Conservation (phyloP, 2,113 vertebrate species). For the Aptenodytes patagonicus region DNA sequence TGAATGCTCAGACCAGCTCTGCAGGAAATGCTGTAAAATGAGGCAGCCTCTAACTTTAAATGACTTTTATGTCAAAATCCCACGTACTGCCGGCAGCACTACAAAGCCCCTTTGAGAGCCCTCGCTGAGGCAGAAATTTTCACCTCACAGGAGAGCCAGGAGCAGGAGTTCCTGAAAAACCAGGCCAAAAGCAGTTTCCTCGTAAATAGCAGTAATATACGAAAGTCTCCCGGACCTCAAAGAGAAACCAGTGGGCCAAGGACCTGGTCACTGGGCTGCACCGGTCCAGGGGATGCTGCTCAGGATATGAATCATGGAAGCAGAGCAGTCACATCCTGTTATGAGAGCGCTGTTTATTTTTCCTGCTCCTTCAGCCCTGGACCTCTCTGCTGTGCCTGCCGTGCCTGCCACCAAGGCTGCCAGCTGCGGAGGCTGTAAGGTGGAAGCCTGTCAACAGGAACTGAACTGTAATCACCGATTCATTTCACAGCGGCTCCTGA, state of each 20-base stretch:
- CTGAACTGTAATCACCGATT: not conserved
- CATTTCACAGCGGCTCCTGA: not conserved
- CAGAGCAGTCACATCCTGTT: slow-evolving; percentile 3
- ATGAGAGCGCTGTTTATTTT: not conserved
- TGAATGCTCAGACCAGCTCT: not conserved
- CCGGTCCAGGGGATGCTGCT: not conserved
- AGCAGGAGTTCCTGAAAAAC: not conserved
- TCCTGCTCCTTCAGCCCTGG: not conserved
- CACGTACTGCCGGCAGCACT: not conserved
- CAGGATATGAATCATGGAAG: slow-evolving; percentile 41
- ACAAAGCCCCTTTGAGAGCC: slow-evolving; percentile 1
- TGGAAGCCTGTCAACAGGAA: not conserved
- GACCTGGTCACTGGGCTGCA: not conserved
- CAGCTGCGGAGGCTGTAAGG: not conserved
- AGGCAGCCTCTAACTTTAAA: not conserved
- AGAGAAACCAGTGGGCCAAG: not conserved
- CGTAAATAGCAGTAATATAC: not conserved
- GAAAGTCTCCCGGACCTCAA: not conserved
- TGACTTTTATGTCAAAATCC: not conserved
- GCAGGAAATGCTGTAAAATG: not conserved
- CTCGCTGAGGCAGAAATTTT: not conserved
- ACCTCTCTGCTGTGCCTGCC: not conserved
- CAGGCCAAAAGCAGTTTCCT: not conserved
- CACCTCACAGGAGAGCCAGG: not conserved
- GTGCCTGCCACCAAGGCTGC: not conserved